Percentiles rank a stretch among this genome's conserved stretches.
Evolutionary conservation across 2,113 vertebrate species (phyloP).

Genomic region (Elgaria multicarinata): DNA sequence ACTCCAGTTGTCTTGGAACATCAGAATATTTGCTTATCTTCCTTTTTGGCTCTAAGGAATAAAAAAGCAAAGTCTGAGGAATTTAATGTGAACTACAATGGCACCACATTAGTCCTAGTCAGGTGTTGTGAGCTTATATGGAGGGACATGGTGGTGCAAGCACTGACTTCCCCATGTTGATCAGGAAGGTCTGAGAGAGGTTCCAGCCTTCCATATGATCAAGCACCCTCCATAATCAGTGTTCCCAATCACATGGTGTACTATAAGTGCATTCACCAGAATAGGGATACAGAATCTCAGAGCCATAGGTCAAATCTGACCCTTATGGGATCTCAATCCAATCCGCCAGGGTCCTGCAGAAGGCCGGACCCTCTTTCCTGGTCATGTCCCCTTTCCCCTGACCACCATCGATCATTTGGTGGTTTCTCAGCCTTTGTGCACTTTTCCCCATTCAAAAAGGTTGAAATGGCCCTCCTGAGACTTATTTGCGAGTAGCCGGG

Average conservation of each 20-base stretch:
- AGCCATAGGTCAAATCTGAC: too few relatives aligned
- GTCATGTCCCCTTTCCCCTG: too few relatives aligned
- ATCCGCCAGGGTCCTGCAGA: too few relatives aligned
- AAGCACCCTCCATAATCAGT: not conserved
- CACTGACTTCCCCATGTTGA: not conserved
- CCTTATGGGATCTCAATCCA: too few relatives aligned
- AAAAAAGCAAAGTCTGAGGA: constrained; percentile 21
- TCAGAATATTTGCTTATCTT: not conserved
- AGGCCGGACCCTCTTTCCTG: too few relatives aligned
- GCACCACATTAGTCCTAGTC: not conserved
- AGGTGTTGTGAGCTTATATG: constrained; percentile 11
- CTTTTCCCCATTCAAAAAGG: too few relatives aligned
- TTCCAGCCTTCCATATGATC: not conserved
- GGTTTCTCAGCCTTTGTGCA: too few relatives aligned
- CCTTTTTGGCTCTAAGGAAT: constrained; percentile 3
- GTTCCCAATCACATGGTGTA: not conserved
- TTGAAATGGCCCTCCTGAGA: too few relatives aligned
- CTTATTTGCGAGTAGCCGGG: too few relatives aligned
- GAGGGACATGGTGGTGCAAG: not conserved
- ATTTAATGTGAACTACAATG: constrained; percentile 14
- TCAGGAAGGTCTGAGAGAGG: not conserved
- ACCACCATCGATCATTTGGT: too few relatives aligned
- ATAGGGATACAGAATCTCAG: too few relatives aligned
- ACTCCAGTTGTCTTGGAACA: not conserved
- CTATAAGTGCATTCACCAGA: too few relatives aligned